Evolutionary conservation across 1,140 invertebrate species (phyloP).

Genomic region (Phthorimaea operculella): DNA sequence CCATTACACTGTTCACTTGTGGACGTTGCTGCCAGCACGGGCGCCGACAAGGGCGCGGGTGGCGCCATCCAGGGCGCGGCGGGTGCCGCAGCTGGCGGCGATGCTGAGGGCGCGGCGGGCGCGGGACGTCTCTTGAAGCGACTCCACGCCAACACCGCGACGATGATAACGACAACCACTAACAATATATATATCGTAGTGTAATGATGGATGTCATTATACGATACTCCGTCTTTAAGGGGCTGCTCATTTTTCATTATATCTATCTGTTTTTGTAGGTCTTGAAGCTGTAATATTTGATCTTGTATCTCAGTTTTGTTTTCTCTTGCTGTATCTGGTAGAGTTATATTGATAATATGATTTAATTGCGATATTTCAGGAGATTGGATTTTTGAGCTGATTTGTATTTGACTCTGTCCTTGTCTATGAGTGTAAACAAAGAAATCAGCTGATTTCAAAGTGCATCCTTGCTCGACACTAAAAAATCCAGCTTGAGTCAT

Average conservation of each 20-base stretch:
- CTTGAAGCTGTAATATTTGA: not conserved
- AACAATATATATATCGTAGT: not conserved
- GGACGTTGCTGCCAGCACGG: too few relatives aligned
- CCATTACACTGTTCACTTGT: too few relatives aligned
- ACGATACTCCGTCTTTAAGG: not conserved
- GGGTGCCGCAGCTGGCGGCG: not conserved
- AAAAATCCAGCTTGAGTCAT: not conserved
- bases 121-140: not conserved
- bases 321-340: not conserved
- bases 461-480: not conserved
- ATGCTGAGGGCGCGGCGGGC: not conserved
- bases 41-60: too few relatives aligned
- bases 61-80: not conserved
- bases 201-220: slow-evolving; percentile 1
- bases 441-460: not conserved
- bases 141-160: not conserved
- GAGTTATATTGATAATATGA: slow-evolving; percentile 13
- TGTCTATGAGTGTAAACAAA: not conserved
- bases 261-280: not conserved
- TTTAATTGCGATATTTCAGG: slow-evolving; percentile 15
- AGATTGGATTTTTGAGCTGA: not conserved
- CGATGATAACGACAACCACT: not conserved
- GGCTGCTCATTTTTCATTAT: not conserved
- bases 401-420: not conserved
- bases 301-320: not conserved